Evolutionary conservation across 2,113 vertebrate species (phyloP), one percentile per base, ranked within the genome.

Genomic region (Macquaria ambigua): DNA sequence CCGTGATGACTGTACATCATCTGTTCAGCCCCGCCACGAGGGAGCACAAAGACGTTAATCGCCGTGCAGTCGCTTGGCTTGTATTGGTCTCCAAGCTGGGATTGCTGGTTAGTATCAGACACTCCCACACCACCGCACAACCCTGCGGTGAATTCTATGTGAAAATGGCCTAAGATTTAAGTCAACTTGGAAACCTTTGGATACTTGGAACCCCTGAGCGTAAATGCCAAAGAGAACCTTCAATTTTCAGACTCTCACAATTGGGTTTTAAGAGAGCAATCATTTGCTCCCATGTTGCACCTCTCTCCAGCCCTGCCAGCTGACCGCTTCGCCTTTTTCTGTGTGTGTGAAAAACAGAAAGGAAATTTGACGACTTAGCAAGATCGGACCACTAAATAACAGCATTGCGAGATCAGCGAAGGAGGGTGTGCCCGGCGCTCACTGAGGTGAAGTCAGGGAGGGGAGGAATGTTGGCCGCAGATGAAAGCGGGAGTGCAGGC

Each of bases 401-500:
- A 89, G 76, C 83, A 56, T n/a, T 87, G 34, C 34, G 90, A 88
- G 79, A 79, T 8, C 56, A 16, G 62, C 1, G 41, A 76, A 34
- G 77, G 85, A 87, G 90, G 91, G 90, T 83, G 91, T 83, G 90
- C 52, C 82, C 21, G 52, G 64, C 59, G 11, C 75, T 82, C 39
- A 7, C 74, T 82, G 83, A 86, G 90, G 87, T 88, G 82, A 86
- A 90, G 75, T 78, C 69, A 84, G 81, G 82, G 86, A 84, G 71
- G 55, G 66, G 79, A 93, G 82, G 94, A 93, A 93, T 93, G 90
- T 90, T 95, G 93, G 93, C 91, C 2, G 67, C 55, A 85, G 91
- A 95, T 94, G 86, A 95, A 93, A 94, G 93, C 71, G 0, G 67
- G 25, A 77, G 77, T 21, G 25, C 80, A 77, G 76, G 81, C 84